A percentile compares a stretch with the other conserved stretches of the same genome.
Evolutionary conservation across 2,888 invertebrate species (phyloP).

Genomic region (Meghimatium bilineatum): DNA sequence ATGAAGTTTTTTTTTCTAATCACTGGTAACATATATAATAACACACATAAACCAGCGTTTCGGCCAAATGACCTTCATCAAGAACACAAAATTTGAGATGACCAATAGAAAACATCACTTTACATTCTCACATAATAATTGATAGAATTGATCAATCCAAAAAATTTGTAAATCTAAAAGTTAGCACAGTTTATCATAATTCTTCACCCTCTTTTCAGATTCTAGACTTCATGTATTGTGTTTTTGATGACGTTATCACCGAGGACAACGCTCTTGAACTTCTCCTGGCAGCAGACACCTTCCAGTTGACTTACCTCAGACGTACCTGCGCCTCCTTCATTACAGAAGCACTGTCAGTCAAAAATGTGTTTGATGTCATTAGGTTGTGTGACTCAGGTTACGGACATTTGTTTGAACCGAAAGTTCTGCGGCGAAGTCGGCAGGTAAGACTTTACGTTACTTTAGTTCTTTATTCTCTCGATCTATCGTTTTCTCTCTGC

Average conservation of each 20-base stretch:
- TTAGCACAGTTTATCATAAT: neutral
- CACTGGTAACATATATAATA: no score
- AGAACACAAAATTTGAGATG: no score
- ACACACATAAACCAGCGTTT: no score
- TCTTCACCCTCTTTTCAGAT: constrained; percentile 6
- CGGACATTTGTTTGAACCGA: constrained; percentile 33
- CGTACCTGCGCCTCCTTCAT: constrained; percentile 31
- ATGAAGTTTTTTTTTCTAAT: no score
- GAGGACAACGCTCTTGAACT: constrained; percentile 45
- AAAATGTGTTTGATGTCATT: constrained; percentile 47
- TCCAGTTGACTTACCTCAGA: constrained; percentile 35
- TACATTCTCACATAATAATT: no score
- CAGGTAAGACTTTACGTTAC: no score
- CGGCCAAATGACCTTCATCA: no score
- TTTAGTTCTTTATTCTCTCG: no score
- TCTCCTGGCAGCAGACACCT: constrained; percentile 40
- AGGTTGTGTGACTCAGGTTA: constrained; percentile 42
- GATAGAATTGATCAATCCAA: no score
- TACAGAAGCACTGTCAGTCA: constrained; percentile 34
- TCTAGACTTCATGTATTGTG: constrained; percentile 49
- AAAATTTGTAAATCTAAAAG: no score
- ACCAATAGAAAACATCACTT: no score
- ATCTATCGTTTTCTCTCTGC: no score
- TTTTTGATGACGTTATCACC: constrained; percentile 44
- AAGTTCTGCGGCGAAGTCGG: constrained; percentile 24